Percentiles rank a stretch among this genome's conserved stretches.
Conservation (phyloP, 1,140 invertebrate species). For the Metopolophium dirhodum region DNA sequence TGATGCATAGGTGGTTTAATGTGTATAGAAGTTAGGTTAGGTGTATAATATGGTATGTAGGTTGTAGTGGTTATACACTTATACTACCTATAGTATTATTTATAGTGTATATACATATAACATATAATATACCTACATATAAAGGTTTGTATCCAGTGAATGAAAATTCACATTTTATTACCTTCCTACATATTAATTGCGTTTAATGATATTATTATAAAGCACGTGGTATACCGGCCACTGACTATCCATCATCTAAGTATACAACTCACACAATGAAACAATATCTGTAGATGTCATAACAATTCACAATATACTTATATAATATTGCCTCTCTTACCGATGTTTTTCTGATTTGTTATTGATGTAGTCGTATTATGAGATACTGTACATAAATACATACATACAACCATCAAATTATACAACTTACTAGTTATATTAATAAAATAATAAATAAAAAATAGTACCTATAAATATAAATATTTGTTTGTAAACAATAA, state of each 20-base stretch:
- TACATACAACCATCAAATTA: too few relatives aligned
- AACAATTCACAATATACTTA: not conserved
- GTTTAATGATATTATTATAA: not conserved
- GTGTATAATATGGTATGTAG: not conserved
- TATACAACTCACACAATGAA: not conserved
- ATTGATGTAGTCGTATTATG: not conserved
- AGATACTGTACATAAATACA: too few relatives aligned
- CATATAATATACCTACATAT: not conserved
- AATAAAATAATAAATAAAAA: too few relatives aligned
- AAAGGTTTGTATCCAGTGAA: slow-evolving; percentile 17
- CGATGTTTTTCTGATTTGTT: not conserved
- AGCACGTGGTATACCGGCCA: too few relatives aligned
- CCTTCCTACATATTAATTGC: slow-evolving; percentile 4
- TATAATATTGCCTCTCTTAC: not conserved
- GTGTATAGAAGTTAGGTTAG: slow-evolving; percentile 2
- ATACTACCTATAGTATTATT: not conserved
- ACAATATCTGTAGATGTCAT: not conserved
- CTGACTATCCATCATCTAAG: not conserved
- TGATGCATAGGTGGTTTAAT: not conserved
- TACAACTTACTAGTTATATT: too few relatives aligned
- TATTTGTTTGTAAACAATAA: too few relatives aligned
- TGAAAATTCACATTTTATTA: slow-evolving; percentile 38
- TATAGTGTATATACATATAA: not conserved
- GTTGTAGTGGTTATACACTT: not conserved
- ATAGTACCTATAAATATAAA: too few relatives aligned